phyloP scores from a whole-genome alignment of 1,140 invertebrate genomes.

The Teleopsis dalmanni region DNA sequence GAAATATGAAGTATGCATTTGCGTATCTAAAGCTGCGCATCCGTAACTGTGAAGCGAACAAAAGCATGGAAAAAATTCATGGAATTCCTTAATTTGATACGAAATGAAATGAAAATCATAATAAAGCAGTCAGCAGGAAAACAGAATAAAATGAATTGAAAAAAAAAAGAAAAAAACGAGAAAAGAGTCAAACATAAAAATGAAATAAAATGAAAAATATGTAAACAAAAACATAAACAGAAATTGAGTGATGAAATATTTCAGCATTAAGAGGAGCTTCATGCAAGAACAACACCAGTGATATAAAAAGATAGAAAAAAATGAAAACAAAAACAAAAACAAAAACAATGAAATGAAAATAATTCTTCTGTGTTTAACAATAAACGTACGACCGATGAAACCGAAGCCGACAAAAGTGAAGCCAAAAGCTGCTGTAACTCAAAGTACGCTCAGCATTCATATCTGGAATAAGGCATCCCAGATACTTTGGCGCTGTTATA shows the following conservation, averaged over 20 bases:
- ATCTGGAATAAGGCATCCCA: too few relatives aligned
- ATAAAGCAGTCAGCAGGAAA: not conserved
- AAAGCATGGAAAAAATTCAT: slow-evolving; percentile 11
- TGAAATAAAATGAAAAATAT: not conserved
- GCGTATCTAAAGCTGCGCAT: not conserved
- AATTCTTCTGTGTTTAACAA: too few relatives aligned
- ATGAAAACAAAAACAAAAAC: not conserved
- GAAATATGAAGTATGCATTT: not conserved
- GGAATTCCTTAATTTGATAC: slow-evolving; percentile 15
- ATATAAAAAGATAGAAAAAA: not conserved
- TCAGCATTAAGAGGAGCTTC: not conserved
- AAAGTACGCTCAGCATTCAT: too few relatives aligned
- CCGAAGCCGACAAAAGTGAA: too few relatives aligned
- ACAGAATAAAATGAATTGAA: not conserved
- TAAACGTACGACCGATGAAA: too few relatives aligned
- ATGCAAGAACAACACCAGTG: not conserved
- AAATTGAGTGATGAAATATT: not conserved
- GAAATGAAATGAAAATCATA: slow-evolving; percentile 14
- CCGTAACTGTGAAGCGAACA: slow-evolving; percentile 1
- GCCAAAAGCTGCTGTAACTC: too few relatives aligned
- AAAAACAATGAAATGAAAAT: not conserved
- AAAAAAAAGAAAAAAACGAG: not conserved
- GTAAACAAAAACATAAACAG: not conserved
- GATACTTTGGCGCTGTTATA: too few relatives aligned
- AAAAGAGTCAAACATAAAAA: not conserved